These are phyloP conservation scores for Mythimna vitellina DNA, from an alignment of 2,888 invertebrate species.

Conservation along the genomic window DNA sequence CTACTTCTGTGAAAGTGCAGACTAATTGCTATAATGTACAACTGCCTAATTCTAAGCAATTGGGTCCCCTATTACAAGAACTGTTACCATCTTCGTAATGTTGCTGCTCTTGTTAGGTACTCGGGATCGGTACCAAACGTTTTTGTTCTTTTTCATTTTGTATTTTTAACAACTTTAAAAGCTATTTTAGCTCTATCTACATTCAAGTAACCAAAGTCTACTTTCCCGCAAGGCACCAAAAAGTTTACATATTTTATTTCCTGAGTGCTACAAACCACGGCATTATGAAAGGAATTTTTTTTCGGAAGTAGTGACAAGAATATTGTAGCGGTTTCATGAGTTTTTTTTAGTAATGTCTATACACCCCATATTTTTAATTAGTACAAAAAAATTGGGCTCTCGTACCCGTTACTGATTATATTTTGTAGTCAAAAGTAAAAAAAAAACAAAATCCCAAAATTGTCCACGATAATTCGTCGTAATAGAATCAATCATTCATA, in stretches of 20 bases:
- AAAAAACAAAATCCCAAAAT: too few species aligned
- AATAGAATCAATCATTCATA: too few species aligned
- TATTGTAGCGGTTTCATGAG: background rate
- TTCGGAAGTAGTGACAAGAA: background rate
- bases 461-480: too few species aligned
- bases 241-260: constrained; percentile 44
- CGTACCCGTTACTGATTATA: too few species aligned
- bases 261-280: constrained; percentile 54
- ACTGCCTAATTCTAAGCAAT: too few species aligned
- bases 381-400: too few species aligned
- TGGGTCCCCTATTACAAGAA: too few species aligned
- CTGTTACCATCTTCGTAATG: background rate
- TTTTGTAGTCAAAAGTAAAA: too few species aligned
- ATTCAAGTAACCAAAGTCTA: constrained; percentile 29
- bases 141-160: background rate
- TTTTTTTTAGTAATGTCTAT: background rate
- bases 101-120: background rate
- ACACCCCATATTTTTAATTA: too few species aligned
- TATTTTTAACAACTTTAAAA: constrained; percentile 10
- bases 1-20: too few species aligned
- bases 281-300: constrained; percentile 30
- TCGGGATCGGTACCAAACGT: background rate
- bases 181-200: constrained; percentile 24
- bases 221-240: constrained; percentile 30
- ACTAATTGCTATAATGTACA: too few species aligned